These are phyloP conservation scores for Camponotus vicinus DNA, from an alignment of 1,140 invertebrate genomes.

Conservation along the genomic window DNA sequence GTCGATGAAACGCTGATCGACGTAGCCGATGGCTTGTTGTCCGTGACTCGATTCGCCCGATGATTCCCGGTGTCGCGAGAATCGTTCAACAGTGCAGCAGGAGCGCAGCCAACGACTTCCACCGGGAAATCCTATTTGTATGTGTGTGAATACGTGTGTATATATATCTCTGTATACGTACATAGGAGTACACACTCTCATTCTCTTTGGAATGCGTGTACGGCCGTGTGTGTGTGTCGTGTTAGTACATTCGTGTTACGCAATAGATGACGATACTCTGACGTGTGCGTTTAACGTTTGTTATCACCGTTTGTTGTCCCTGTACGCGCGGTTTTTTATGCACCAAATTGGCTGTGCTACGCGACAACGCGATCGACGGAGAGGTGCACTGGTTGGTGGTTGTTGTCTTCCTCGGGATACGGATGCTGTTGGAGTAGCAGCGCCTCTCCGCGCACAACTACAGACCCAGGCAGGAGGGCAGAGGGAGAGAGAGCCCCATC, in stretches of 20 bases:
- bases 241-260: slow-evolving; percentile 22
- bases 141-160: not conserved
- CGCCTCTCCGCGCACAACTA: slow-evolving; percentile 28
- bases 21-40: not conserved
- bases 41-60: slow-evolving; percentile 20
- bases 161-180: not conserved
- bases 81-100: slow-evolving; percentile 25
- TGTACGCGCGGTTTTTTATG: not conserved
- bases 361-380: slow-evolving; percentile 1
- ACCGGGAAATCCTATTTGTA: slow-evolving; percentile 25
- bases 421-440: slow-evolving; percentile 43
- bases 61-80: slow-evolving; percentile 26
- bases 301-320: slow-evolving; percentile 19
- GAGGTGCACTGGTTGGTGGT: not conserved
- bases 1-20: slow-evolving; percentile 1
- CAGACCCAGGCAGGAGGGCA: not conserved
- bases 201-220: not conserved
- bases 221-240: not conserved
- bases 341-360: not conserved
- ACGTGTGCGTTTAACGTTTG: slow-evolving; percentile 29
- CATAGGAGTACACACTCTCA: not conserved
- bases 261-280: slow-evolving; percentile 48
- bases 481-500: not conserved
- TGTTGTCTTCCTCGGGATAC: slow-evolving; percentile 36
- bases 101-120: slow-evolving; percentile 7